Evolutionary conservation across 2,797 vertebrate species (phyloP).

Genomic region (Natrix natrix): DNA sequence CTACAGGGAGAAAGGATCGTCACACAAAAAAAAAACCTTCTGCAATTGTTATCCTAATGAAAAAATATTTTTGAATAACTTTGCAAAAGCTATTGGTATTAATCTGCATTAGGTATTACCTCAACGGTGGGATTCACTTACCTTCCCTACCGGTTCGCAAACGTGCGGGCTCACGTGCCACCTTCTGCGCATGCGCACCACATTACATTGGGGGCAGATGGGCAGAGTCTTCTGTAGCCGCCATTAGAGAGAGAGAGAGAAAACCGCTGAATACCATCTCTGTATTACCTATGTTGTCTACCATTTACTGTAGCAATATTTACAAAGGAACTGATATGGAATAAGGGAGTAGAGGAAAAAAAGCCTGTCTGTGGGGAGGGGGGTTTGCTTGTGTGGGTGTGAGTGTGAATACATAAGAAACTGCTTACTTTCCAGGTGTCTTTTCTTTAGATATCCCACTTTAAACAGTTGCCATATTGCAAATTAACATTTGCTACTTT

Average conservation of each 20-base stretch:
- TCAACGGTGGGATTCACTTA: too few species aligned
- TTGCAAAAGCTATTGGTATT: not conserved
- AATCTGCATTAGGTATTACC: not conserved
- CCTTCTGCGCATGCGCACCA: too few species aligned
- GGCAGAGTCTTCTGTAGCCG: too few species aligned
- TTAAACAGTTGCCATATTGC: slow-evolving; percentile 42
- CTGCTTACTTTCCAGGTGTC: slow-evolving; percentile 46
- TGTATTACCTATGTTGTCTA: not conserved
- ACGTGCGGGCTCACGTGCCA: too few species aligned
- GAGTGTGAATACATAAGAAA: not conserved
- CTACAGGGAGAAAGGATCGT: not conserved
- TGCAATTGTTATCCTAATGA: not conserved
- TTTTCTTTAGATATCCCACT: slow-evolving; percentile 41
- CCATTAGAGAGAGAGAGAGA: too few species aligned
- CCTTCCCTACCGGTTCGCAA: too few species aligned
- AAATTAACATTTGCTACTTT: slow-evolving; percentile 44
- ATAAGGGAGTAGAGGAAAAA: not conserved
- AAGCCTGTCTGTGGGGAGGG: too few species aligned
- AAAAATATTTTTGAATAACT: not conserved
- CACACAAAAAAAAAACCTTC: not conserved
- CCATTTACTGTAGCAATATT: not conserved
- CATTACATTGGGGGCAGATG: too few species aligned
- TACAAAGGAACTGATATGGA: not conserved
- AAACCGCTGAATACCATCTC: too few species aligned
- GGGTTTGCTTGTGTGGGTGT: too few species aligned